Conservation (phyloP, 2,888 invertebrate genomes). For the Cryptus viduatorius region DNA sequence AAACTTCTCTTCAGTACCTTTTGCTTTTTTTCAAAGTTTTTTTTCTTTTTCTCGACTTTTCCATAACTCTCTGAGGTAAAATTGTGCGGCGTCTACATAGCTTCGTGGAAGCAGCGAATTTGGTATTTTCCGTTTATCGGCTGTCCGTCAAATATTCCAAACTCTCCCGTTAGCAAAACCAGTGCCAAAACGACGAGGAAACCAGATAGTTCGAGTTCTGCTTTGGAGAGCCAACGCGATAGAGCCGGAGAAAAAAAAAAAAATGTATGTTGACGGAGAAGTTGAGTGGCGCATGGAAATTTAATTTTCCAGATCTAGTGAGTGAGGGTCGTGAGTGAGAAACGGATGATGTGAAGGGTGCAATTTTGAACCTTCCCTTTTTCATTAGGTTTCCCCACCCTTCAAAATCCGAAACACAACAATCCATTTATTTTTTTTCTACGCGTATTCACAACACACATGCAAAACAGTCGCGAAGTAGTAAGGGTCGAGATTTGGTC, state of each 20-base stretch:
- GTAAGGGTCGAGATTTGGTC: conserved; percentile 47
- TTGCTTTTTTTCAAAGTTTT: background rate
- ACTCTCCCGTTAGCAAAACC: conserved; percentile 7
- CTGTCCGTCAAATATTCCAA: conserved; percentile 58
- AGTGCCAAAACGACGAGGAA: conserved; percentile 1
- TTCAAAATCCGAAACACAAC: background rate
- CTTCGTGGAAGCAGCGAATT: conserved; percentile 25
- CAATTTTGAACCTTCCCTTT: conserved; percentile 1
- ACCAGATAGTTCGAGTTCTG: conserved; percentile 11
- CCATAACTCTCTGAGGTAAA: conserved; percentile 19
- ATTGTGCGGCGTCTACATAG: conserved; percentile 29
- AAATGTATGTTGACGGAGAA: conserved; percentile 47
- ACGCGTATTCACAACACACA: too few relatives aligned
- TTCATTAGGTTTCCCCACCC: background rate
- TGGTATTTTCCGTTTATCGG: conserved; percentile 49
- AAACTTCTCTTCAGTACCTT: background rate
- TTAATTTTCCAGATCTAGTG: conserved; percentile 58
- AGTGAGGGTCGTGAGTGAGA: conserved; percentile 26
- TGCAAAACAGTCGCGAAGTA: conserved; percentile 10
- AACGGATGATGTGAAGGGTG: conserved; percentile 8
- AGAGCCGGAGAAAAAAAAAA: conserved; percentile 10
- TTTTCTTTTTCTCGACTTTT: conserved; percentile 2
- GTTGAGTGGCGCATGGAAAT: conserved; percentile 54
- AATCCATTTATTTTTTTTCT: background rate
- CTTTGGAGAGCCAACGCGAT: conserved; percentile 7